A percentile compares a stretch with the other conserved stretches of the same genome.
Conservation (phyloP, 2,888 invertebrate genomes). For the Hirtodrosophila trivittata region DNA sequence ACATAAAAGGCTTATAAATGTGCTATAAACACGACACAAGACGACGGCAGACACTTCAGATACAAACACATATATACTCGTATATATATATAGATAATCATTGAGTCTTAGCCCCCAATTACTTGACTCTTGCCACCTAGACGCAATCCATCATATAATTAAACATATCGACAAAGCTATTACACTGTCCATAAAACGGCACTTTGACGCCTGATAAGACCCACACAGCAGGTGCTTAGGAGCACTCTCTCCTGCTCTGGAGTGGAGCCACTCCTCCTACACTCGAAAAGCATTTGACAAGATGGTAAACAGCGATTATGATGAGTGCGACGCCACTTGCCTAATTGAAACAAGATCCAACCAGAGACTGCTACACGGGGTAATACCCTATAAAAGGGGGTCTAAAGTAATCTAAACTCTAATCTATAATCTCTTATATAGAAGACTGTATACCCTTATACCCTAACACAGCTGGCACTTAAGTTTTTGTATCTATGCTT, state of each 20-base stretch:
- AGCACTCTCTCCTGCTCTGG: background rate
- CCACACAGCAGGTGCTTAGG: constrained; percentile 3
- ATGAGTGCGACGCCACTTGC: constrained; percentile 37
- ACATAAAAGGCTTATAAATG: constrained; percentile 36
- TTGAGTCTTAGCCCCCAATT: constrained; percentile 16
- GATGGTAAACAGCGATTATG: constrained; percentile 62
- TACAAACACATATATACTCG: constrained; percentile 1
- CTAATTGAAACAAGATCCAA: constrained; percentile 48
- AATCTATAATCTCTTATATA: too few species aligned
- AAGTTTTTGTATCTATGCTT: too few species aligned
- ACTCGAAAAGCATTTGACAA: constrained; percentile 54
- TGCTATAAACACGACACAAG: constrained; percentile 23
- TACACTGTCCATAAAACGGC: constrained; percentile 64
- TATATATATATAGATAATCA: constrained; percentile 38
- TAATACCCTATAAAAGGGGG: background rate
- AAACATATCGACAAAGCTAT: constrained; percentile 62
- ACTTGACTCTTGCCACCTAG: background rate
- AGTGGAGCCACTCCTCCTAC: background rate
- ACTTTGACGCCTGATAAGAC: constrained; percentile 31
- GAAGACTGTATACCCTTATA: too few species aligned
- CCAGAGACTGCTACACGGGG: constrained; percentile 47
- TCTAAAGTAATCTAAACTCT: too few species aligned
- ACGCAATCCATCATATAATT: constrained; percentile 63
- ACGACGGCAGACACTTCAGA: constrained; percentile 22
- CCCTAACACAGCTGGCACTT: too few species aligned